Conservation (phyloP, 1,140 invertebrate genomes). For the Colletes latitarsis region DNA sequence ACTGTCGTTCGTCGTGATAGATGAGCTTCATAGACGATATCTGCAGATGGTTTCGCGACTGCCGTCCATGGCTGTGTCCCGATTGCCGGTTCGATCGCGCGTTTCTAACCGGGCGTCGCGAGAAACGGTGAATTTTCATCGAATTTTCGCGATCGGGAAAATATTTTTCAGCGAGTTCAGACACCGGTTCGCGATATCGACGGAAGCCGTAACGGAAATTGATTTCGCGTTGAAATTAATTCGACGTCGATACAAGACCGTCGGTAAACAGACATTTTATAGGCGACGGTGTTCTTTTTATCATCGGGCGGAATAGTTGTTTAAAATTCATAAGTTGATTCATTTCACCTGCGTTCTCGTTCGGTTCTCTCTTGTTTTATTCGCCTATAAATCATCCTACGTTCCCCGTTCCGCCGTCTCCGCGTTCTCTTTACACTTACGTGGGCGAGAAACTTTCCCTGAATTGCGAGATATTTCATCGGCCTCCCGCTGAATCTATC, state of each 20-base stretch:
- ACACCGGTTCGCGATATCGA: neutral
- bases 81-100: constrained; percentile 7
- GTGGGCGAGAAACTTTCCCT: constrained; percentile 57
- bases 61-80: too few relatives aligned
- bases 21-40: constrained; percentile 46
- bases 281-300: neutral
- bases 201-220: neutral
- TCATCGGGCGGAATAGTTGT: neutral
- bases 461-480: constrained; percentile 67
- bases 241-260: neutral
- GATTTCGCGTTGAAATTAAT: neutral
- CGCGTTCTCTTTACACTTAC: constrained; percentile 56
- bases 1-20: constrained; percentile 41
- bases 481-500: constrained; percentile 50
- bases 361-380: constrained; percentile 27
- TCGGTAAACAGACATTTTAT: neutral
- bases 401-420: constrained; percentile 17
- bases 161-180: constrained; percentile 9
- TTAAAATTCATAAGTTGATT: constrained; percentile 52
- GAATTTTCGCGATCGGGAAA: neutral
- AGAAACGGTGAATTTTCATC: neutral
- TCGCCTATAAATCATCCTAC: constrained; percentile 52
- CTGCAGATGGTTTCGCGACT: neutral
- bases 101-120: too few relatives aligned
- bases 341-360: constrained; percentile 31